phyloP scores from a whole-genome alignment of 2,797 vertebrate species.

The Furcifer pardalis region DNA sequence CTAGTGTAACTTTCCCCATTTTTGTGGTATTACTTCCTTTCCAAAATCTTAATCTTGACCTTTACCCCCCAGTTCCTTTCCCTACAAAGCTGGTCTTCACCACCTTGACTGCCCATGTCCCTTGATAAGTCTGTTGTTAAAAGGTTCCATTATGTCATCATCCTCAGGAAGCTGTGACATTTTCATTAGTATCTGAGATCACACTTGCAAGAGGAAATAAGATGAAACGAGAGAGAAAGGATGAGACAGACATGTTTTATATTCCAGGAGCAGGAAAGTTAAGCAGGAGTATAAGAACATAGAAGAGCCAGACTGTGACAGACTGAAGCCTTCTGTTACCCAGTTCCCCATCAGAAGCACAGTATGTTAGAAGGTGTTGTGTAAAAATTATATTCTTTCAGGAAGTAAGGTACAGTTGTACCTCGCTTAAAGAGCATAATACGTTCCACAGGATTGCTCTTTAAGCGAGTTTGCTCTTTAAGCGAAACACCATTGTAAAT shows the following conservation, averaged over 20 bases:
- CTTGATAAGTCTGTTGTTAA: conserved; percentile 9
- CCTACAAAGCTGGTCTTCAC: background rate
- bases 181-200: conserved; percentile 29
- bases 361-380: background rate
- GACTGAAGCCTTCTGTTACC: too few species aligned
- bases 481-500: too few species aligned
- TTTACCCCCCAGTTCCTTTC: background rate
- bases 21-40: background rate
- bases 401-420: background rate
- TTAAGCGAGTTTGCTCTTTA: too few species aligned
- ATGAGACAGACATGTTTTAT: background rate
- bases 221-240: background rate
- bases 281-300: background rate
- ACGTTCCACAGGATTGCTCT: too few species aligned
- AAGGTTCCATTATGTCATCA: conserved; percentile 36
- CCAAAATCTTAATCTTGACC: background rate
- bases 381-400: background rate
- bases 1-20: background rate
- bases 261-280: conserved; percentile 10
- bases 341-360: background rate
- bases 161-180: conserved; percentile 13
- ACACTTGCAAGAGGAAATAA: background rate
- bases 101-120: background rate
- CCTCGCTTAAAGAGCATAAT: too few species aligned
- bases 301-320: too few species aligned